Conservation (phyloP, 2,797 vertebrate species). For the Petrocephalus schoutedeni region DNA sequence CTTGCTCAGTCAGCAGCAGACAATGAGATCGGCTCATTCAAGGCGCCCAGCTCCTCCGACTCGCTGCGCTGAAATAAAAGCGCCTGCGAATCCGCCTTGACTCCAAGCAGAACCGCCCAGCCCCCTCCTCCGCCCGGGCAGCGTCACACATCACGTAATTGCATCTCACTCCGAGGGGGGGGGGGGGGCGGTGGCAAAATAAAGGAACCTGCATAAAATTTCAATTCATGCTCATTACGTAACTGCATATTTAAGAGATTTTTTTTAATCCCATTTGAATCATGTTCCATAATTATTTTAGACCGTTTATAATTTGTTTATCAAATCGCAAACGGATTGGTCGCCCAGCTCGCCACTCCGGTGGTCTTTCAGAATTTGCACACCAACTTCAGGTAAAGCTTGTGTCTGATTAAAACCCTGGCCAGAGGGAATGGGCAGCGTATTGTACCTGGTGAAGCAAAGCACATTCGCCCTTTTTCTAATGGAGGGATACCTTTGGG, state of each 20-base stretch:
- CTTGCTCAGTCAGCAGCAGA: constrained; percentile 54
- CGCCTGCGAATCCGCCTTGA: constrained; percentile 56
- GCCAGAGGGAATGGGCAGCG: background rate
- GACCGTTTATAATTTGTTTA: background rate
- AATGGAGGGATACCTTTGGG: background rate
- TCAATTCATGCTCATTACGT: constrained; percentile 62
- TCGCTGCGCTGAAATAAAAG: constrained; percentile 62
- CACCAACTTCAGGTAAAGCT: background rate
- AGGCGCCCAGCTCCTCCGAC: constrained; percentile 59
- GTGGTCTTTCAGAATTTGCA: background rate
- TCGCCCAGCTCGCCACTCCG: background rate
- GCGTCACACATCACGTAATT: constrained; percentile 72
- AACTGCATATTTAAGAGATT: constrained; percentile 36
- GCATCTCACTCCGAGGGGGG: constrained; percentile 58
- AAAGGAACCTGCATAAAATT: constrained; percentile 58
- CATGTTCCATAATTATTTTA: background rate
- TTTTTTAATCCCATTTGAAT: background rate
- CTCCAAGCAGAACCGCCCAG: constrained; percentile 64
- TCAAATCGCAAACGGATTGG: background rate
- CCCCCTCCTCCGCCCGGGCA: constrained; percentile 63
- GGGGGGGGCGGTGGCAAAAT: constrained; percentile 49
- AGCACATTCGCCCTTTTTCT: background rate
- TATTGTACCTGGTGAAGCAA: background rate
- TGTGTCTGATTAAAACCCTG: background rate
- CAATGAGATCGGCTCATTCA: constrained; percentile 61